Evolutionary conservation across 2,888 invertebrate species (phyloP).

Genomic region (Limnephilus marmoratus): DNA sequence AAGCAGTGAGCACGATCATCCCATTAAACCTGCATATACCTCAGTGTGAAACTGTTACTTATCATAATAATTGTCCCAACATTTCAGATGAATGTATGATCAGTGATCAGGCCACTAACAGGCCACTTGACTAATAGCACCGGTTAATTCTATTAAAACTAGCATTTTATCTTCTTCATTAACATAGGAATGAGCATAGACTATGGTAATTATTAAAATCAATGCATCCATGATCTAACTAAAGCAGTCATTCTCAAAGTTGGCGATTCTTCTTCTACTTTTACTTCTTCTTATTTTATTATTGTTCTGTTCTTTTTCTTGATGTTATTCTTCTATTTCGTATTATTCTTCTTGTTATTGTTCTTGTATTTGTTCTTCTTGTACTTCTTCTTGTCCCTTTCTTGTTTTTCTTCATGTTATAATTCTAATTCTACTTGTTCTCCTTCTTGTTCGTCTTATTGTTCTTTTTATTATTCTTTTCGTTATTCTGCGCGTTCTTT

Average conservation of each 20-base stretch:
- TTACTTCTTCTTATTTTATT: no score
- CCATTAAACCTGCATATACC: background rate
- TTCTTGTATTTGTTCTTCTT: no score
- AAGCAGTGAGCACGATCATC: background rate
- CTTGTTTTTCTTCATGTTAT: no score
- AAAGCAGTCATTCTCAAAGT: background rate
- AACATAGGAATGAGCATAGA: constrained; percentile 14
- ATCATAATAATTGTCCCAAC: background rate
- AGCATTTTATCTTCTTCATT: background rate
- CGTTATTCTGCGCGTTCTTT: no score
- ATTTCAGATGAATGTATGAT: background rate
- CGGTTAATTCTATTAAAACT: constrained; percentile 9
- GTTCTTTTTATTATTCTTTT: no score
- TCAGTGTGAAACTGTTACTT: background rate
- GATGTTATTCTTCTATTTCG: no score
- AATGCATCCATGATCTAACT: background rate
- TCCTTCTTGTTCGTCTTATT: no score
- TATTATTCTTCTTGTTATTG: no score
- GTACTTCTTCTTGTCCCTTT: no score
- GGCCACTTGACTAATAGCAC: background rate
- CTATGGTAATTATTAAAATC: background rate
- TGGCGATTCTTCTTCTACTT: background rate
- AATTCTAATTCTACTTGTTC: no score
- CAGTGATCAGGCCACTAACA: no score
- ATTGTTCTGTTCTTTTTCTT: no score